Base-by-base conservation (phyloP, 23 tunicate genomes). In the Oikopleura albicans region DNA sequence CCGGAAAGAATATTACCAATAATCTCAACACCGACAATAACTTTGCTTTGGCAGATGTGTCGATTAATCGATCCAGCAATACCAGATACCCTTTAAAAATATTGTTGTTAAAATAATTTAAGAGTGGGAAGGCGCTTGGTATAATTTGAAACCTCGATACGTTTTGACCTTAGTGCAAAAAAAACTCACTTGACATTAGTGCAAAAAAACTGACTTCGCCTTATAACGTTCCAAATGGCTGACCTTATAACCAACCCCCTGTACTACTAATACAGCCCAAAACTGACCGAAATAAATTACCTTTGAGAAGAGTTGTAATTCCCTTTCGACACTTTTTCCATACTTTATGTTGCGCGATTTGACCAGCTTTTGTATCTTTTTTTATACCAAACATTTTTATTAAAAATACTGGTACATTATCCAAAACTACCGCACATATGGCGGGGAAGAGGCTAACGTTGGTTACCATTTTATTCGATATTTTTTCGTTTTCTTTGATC, bases 251-350 rank as follows among this genome's bases (percentile, higher is more conserved):
- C n/a, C n/a, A n/a, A n/a, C n/a, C n/a, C n/a, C n/a, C n/a, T n/a
- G n/a, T n/a, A n/a, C n/a, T n/a, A n/a, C n/a, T n/a, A n/a, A n/a
- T n/a, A n/a, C n/a, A n/a, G n/a, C n/a, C n/a, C n/a, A n/a, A n/a
- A n/a, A n/a, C n/a, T n/a, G n/a, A n/a, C n/a, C n/a, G n/a, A n/a
- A 8, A 49, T 49, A 8, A 49, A 8, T 49, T 49, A 49, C 63
- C 63, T 29, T 71, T 71, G 36, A 71, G 37, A 71, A 71, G 79
- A 16, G 35, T 12, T 71, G 28, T 71, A 29, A 71, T 71, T 2
- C 37, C 4, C 79, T 4, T 16, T 29, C 79, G 79, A 71, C 28
- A 37, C 79, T 71, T 71, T 71, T 71, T 71, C 79, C 79, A 71
- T 2, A 71, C 4, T 71, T 71, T 71, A 29, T 71, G 79, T 31